Evolutionary conservation across 2,113 vertebrate species (phyloP), one percentile per base, ranked within the genome.

Genomic region (Garra rufa): DNA sequence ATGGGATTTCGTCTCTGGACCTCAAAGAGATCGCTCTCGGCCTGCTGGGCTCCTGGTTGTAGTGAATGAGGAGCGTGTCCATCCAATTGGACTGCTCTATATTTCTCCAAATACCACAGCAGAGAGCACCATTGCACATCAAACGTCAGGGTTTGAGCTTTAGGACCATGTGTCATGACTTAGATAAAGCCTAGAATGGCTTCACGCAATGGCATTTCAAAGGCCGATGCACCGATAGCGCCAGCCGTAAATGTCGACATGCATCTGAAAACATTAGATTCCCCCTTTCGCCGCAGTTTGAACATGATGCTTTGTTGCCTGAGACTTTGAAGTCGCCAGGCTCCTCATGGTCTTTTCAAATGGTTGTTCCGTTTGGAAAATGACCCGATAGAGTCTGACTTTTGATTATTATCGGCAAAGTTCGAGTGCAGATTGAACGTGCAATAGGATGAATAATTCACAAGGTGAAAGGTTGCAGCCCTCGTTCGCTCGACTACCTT

Each of bases 51-150:
- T 93, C 91, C 89, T 89, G 91, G 92, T 92, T 89, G 93, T 88
- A 90, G 92, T 91, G 91, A 93, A 93, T 90, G 92, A 93, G 92
- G 90, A 93, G 91, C 88, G 88, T 92, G 93, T 94, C 93, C 89
- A 88, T 92, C 89, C 93, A 90, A 89, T 92, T 92, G 90, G 89
- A 90, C 91, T 92, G 89, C 88, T 88, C 65, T 81, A 83, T 59
- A 71, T 85, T 86, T 76, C 79, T 85, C 84, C 73, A 38, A 87
- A 88, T 43, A 76, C 57, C 90, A 65, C 67, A 55, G 38, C 84
- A 81, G 69, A 84, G 86, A 79, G 55, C 83, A 24, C 43, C 57
- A 71, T 70, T 7, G 14, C 82, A 76, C 86, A 57, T 81, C 83
- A 50, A 61, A 77, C 83, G 21, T 24, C 44, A 69, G 71, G 74